Evolutionary conservation across 1,140 invertebrate species (phyloP).

Genomic region (Chlorops oryzae): DNA sequence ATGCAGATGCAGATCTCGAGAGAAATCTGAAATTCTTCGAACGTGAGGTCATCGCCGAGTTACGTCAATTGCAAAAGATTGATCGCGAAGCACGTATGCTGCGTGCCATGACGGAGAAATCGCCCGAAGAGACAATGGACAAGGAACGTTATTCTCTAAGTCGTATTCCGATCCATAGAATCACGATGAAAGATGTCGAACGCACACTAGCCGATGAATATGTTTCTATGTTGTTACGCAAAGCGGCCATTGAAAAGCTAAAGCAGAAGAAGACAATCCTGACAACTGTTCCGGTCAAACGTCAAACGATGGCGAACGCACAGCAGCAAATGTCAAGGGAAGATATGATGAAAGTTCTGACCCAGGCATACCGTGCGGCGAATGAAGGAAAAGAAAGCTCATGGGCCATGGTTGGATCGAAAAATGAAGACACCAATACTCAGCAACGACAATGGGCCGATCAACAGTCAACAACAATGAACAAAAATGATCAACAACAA

Average conservation of each 20-base stretch:
- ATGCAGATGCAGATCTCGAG: slow-evolving; percentile 25
- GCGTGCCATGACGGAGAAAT: not conserved
- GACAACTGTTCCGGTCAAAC: slow-evolving; percentile 20
- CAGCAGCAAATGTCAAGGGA: slow-evolving; percentile 25
- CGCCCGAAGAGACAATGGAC: not conserved
- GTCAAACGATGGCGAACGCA: slow-evolving; percentile 16
- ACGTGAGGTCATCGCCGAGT: slow-evolving; percentile 33
- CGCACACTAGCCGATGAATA: slow-evolving; percentile 33
- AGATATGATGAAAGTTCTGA: slow-evolving; percentile 35
- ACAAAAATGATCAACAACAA: slow-evolving; percentile 1
- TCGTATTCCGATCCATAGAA: slow-evolving; percentile 36
- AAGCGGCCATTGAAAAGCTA: slow-evolving; percentile 25
- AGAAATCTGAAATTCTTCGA: slow-evolving; percentile 31
- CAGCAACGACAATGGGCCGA: slow-evolving; percentile 16
- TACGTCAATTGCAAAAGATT: slow-evolving; percentile 35
- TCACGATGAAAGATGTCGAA: slow-evolving; percentile 35
- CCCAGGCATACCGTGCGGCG: slow-evolving; percentile 39
- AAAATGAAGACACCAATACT: not conserved
- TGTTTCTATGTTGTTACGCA: slow-evolving; percentile 28
- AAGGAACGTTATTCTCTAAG: slow-evolving; percentile 22
- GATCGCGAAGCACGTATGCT: slow-evolving; percentile 25
- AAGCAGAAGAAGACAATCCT: slow-evolving; percentile 3
- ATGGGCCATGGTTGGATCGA: not conserved
- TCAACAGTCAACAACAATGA: slow-evolving; percentile 9
- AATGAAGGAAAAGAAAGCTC: slow-evolving; percentile 4